Evolutionary conservation across 1,140 invertebrate genomes (phyloP), one percentile per base, ranked within the genome.

Genomic region (Drosophila ercepeae): DNA sequence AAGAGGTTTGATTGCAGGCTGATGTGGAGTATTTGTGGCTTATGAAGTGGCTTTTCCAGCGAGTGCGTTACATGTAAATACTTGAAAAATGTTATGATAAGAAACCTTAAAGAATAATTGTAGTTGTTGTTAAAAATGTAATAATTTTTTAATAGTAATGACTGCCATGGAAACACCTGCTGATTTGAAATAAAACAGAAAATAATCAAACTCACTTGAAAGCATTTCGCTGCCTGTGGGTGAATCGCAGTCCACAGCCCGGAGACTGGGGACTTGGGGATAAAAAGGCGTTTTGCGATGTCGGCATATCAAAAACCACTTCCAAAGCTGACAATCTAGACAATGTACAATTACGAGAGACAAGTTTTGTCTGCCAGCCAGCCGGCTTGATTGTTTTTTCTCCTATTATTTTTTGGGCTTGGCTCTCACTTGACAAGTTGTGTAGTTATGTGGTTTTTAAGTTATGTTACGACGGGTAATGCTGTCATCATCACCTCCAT

Each of bases 291-390:
- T 64, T 39, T 39, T 29, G 45, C 68, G 61, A 73, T 74, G 82
- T 81, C 81, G 78, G 81, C 81, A 88, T 86, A 88, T 88, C 82
- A 86, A 81, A 73, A 81, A 74, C 76, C 57, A 79, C 45, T 76
- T 65, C 18, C 52, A 60, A 53, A 64, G 61, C 61, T 76, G 72
- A 86, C 63, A 84, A 70, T 70, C 51, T 60, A 57, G 59, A 84
- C 81, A 84, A 86, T 86, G 67, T 68, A 75, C 81, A 84, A 84
- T 88, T 86, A 84, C 51, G 59, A 79, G 76, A 63, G 75, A 84
- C 79, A 84, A 81, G 75, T 83, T 86, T 81, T 61, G 32, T 44
- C 25, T 53, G 42, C 29, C 29, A 32, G 29, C 29, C 29, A 32
- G 29, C 29, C 29, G 11, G 27, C 34, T 36, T 36, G 34, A 36